phyloP scores from a whole-genome alignment of 2,888 invertebrate genomes.

The Lasioglossum morio region DNA sequence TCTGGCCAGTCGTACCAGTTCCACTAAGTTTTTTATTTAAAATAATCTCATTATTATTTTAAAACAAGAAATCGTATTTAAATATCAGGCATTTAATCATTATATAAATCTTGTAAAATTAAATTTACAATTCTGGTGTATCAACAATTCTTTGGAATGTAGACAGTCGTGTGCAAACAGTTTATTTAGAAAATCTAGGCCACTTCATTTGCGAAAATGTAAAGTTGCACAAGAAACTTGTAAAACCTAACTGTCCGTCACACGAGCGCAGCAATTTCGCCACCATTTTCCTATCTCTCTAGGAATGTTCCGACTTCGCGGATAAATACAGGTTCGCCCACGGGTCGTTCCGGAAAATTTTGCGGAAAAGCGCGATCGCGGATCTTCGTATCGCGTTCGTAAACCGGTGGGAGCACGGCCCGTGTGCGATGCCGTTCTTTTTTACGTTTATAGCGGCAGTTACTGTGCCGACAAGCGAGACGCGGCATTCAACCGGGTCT shows the following conservation, averaged over 20 bases:
- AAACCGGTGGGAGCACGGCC: not conserved
- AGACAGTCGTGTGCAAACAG: not conserved
- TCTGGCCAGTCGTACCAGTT: not conserved
- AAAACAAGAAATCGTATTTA: too few relatives aligned
- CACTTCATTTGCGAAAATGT: not conserved
- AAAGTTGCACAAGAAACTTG: not conserved
- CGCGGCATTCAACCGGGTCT: not conserved
- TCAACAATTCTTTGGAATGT: too few relatives aligned
- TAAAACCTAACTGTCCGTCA: not conserved
- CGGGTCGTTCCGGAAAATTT: constrained; percentile 4
- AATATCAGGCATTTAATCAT: too few relatives aligned
- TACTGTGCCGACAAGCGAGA: not conserved
- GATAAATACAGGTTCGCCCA: not conserved
- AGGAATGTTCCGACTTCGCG: not conserved
- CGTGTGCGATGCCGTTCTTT: not conserved
- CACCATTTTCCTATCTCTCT: not conserved
- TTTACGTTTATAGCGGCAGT: constrained; percentile 1
- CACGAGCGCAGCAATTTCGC: not conserved
- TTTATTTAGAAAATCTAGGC: not conserved
- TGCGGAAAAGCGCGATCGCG: not conserved
- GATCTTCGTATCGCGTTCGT: not conserved
- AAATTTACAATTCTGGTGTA: too few relatives aligned
- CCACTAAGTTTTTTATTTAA: not conserved
- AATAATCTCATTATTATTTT: too few relatives aligned
- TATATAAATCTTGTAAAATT: too few relatives aligned